Evolutionary conservation across 2,113 vertebrate genomes (phyloP), one percentile per base, ranked within the genome.

Genomic region (Sturnus vulgaris): DNA sequence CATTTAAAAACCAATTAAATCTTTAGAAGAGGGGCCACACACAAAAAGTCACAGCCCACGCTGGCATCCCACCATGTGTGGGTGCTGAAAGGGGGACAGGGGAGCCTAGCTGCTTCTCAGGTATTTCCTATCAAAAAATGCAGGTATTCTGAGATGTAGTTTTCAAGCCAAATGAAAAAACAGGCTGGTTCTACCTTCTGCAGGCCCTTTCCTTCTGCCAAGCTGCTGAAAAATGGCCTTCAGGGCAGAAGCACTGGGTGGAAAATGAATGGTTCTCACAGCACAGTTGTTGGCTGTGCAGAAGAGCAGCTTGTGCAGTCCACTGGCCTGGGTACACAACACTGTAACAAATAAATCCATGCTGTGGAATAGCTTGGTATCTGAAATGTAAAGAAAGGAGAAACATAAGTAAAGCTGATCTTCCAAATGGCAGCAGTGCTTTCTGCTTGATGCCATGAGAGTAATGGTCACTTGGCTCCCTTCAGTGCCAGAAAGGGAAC

Each of bases 41-140:
- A 61, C 12, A 71, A 14, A 19, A 31, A 49, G 17, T 35, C 66
- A 37, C 11, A 53, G 21, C 15, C 10, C 11, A 9, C 0, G 0
- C 5, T 11, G 1, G 21, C 0, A 0, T 20, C 4, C 3, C 10
- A 12, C 23, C 0, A 7, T 0, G 2, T 2, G 3, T 4, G 1
- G 25, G 23, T 1, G 2, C 18, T 24, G 28, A 46, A 53, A 57
- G 15, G 10, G n/a, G 1, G 3, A 27, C 2, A 7, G 21, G 20
- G 3, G 5, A 9, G 7, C 11, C 2, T 12, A 9, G 19, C 1
- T 6, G n/a, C 14, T 55, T 78, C 17, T 70, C 5, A 11, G n/a
- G 28, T 78, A 55, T 39, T 39, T 71, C 8, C 42, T 79, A 21
- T 22, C 18, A n/a, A 78, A 82, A 78, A 65, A 22, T 9, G 2